Base-by-base conservation (phyloP, 2,888 invertebrate species). In the Drosophila kanekoi region DNA sequence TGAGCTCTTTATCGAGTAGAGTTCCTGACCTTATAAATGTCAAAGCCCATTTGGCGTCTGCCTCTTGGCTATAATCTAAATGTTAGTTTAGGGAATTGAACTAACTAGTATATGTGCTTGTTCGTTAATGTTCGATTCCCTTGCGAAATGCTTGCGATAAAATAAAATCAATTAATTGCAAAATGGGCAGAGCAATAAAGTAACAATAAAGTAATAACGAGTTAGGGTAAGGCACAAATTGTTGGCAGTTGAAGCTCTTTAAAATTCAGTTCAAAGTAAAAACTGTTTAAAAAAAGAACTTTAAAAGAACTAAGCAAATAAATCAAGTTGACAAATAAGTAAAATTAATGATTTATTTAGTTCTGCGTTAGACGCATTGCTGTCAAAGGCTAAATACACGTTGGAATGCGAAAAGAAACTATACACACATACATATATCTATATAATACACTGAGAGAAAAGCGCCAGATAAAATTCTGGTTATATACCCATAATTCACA, bases 161-260 rank as follows among this genome's bases (percentile, higher is more conserved):
- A 37, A 40, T 52, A 40, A 49, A 76, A 61, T 52, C 54, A 57
- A 74, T 70, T 62, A 59, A 57, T 48, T 8, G 53, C 9, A n/a
- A 48, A 45, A 45, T 23, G 47, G 35, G 5, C 33, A 23, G 28
- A 4, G 35, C 28, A 32, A 5, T 66, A 4, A 32, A 54, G 8
- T 45, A 23, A 18, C 28, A 32, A 5, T 66, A 4, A 32, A 54
- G 8, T 45, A 23, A 18, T 13, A 49, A 6, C 10, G 45, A 51
- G 18, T 28, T 33, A 14, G 14, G 6, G 0, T 8, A 60, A 14
- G 20, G 37, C 28, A 14, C 18, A 18, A 23, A 18, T 5, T 18
- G 13, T 5, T 11, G 5, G 11, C 18, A 5, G 8, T 37, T 6
- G n/a, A 37, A 8, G 0, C 0, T 2, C 14, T 38, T 14, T 14